Conservation (phyloP, 2,888 invertebrate species). For the Pammene aurita region DNA sequence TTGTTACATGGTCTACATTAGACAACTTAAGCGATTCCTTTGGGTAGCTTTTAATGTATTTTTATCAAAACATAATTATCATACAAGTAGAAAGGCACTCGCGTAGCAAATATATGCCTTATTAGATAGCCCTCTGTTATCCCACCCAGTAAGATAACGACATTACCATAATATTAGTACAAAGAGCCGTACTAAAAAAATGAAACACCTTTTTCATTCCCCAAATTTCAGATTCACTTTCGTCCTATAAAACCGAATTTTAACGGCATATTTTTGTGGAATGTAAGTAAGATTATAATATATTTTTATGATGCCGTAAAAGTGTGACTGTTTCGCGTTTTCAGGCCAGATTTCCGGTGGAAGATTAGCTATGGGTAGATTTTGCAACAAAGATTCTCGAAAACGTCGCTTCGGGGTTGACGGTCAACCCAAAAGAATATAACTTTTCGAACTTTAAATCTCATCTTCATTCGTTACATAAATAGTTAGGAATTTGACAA, state of each 20-base stretch:
- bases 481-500: too few relatives aligned
- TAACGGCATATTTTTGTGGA: constrained; percentile 33
- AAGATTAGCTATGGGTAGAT: constrained; percentile 4
- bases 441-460: too few relatives aligned
- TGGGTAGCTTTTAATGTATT: background rate
- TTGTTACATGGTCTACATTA: too few relatives aligned
- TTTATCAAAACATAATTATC: background rate
- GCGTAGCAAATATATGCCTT: background rate
- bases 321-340: constrained; percentile 29
- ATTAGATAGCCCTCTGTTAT: background rate
- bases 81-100: background rate
- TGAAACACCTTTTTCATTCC: constrained; percentile 29
- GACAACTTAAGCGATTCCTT: background rate
- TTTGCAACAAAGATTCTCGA: background rate
- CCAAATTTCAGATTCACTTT: constrained; percentile 34
- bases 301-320: constrained; percentile 40
- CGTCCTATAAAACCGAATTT: constrained; percentile 32
- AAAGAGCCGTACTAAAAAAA: constrained; percentile 19
- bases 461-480: too few relatives aligned
- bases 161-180: constrained; percentile 17
- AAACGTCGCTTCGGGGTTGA: background rate
- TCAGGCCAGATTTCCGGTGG: background rate
- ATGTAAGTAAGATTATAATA: constrained; percentile 38
- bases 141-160: constrained; percentile 1
- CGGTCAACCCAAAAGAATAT: too few relatives aligned